Base-by-base conservation (phyloP, 2,888 invertebrate genomes). In the Osmoderma eremita region DNA sequence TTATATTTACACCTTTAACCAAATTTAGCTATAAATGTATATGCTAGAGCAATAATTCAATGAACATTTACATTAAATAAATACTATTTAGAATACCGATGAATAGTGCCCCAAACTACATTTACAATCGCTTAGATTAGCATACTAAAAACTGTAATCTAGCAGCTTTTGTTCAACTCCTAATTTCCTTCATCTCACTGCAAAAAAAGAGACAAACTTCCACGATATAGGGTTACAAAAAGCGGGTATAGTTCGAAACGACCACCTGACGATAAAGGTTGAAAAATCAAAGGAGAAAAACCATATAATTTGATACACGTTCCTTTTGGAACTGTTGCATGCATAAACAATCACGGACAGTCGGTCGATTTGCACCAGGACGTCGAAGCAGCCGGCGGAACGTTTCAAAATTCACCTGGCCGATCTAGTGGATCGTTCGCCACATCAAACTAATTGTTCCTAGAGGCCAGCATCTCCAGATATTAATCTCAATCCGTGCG, bases 331-430 rank as follows among this genome's bases (percentile, higher is more conserved):
- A 53, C 72, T 75, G 71, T 72, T 73, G 74, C 76, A 75, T 75
- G 75, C 75, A 75, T 76, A 75, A 75, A 67, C 69, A 72, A 75
- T 75, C 71, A 72, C 70, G 30, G 69, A 67, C 68, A 72, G 72
- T 70, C 58, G 72, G 49, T 72, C 74, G 63, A 50, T 54, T 54
- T 54, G 65, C 45, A 65, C 22, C 45, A 36, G 65, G 24, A 24
- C 49, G 45, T 39, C 17, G 39, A 42, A 13, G 30, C 63, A 54
- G 63, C 39, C 39, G 45, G 56, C 24, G 50, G 41, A 56, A 48
- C 45, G 45, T 51, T 62, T 62, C 50, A 66, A 42, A 58, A 62
- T 64, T 64, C 63, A 64, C 56, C 65, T 69, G 70, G 71, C 42
- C 67, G 64, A 50, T 58, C 36, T 39, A 65, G 54, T 66, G 49